Evolutionary conservation across 2,888 invertebrate genomes (phyloP).

Genomic region (Apotomis turbidana): DNA sequence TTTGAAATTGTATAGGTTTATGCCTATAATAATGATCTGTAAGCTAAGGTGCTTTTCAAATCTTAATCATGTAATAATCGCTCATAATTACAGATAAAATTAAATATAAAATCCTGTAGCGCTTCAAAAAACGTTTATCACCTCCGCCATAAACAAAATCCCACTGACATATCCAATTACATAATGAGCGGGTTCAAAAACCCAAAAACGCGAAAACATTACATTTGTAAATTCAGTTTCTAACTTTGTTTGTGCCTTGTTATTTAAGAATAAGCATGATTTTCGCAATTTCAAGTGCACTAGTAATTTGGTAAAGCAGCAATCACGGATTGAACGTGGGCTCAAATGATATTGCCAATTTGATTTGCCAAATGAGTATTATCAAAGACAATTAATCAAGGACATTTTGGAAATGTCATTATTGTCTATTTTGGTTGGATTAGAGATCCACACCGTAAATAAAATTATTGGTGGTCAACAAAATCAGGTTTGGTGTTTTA

Average conservation of each 20-base stretch:
- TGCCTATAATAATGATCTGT: too few species aligned
- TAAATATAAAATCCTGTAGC: neutral
- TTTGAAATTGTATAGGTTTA: too few species aligned
- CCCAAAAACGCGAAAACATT: slow-evolving; percentile 29
- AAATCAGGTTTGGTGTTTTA: too few species aligned
- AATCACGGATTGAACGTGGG: slow-evolving; percentile 33
- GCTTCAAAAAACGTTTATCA: slow-evolving; percentile 11
- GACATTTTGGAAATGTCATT: slow-evolving; percentile 30
- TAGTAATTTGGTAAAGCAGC: neutral
- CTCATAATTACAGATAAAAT: neutral
- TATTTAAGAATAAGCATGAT: neutral
- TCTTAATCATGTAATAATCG: too few species aligned
- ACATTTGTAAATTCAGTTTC: neutral
- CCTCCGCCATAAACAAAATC: slow-evolving; percentile 21
- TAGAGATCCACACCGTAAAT: slow-evolving; percentile 12
- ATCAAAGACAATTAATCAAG: slow-evolving; percentile 39
- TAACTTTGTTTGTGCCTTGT: slow-evolving; percentile 14
- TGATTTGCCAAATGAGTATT: slow-evolving; percentile 33
- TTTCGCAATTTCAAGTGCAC: neutral
- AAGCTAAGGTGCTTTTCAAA: too few species aligned
- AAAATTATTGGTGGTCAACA: neutral
- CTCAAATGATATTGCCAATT: slow-evolving; percentile 39
- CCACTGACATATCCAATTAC: slow-evolving; percentile 24
- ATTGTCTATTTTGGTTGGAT: slow-evolving; percentile 9
- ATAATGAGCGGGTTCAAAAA: slow-evolving; percentile 30